These are phyloP conservation scores for Mirounga angustirostris DNA, from an alignment of 2,113 vertebrate species.

Conservation along the genomic window DNA sequence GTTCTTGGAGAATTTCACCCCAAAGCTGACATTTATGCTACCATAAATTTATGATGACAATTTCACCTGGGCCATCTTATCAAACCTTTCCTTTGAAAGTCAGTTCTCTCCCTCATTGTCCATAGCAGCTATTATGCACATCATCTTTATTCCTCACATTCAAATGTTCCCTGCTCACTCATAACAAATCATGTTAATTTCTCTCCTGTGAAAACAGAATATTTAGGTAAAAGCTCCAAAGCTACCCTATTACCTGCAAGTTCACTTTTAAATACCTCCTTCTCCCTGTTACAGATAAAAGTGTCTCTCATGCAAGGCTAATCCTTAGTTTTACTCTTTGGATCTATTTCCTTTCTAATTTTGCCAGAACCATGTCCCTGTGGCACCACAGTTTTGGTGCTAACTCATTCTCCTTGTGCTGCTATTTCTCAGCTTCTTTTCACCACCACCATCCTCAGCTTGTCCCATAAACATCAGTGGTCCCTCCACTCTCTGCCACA, in stretches of 20 bases:
- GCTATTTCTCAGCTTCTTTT: not conserved
- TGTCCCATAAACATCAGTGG: fast-evolving
- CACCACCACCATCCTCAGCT: too few relatives aligned
- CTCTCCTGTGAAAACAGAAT: not conserved
- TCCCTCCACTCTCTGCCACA: not conserved
- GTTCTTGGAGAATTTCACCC: not conserved
- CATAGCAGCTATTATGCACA: fast-evolving
- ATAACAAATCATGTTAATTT: not conserved
- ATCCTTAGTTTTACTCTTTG: not conserved
- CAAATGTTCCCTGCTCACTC: not conserved
- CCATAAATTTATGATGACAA: not conserved
- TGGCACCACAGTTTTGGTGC: not conserved
- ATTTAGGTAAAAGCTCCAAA: not conserved
- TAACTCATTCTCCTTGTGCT: not conserved
- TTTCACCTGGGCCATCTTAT: not conserved
- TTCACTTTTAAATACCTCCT: not conserved
- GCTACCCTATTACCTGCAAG: fast-evolving
- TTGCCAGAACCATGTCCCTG: fast-evolving
- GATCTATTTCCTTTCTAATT: too few relatives aligned
- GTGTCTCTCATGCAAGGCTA: too few relatives aligned
- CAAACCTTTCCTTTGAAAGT: not conserved
- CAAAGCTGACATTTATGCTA: not conserved
- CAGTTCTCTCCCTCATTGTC: fast-evolving
- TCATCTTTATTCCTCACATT: not conserved
- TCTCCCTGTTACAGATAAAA: too few relatives aligned